These are phyloP conservation scores for Lethrus apterus DNA, from an alignment of 1,140 invertebrate species.

Conservation along the genomic window DNA sequence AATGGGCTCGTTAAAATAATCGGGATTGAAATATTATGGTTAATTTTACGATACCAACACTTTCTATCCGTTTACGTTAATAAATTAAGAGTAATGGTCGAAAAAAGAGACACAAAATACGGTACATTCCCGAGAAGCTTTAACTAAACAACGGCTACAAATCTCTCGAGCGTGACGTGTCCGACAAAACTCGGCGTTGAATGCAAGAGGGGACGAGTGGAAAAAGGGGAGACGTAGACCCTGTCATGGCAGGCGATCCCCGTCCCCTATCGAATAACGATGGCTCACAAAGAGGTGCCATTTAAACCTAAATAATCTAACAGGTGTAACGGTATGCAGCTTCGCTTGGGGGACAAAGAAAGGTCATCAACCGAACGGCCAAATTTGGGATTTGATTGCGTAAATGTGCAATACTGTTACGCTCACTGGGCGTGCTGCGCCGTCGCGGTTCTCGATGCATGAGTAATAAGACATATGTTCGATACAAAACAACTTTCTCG, in stretches of 20 bases:
- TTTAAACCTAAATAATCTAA: constrained; percentile 16
- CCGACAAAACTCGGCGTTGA: neutral
- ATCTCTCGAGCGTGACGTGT: constrained; percentile 10
- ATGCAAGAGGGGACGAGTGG: neutral
- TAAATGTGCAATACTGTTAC: constrained; percentile 11
- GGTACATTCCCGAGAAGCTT: neutral
- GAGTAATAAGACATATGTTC: neutral
- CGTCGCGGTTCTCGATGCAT: neutral
- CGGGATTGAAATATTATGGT: too few species aligned
- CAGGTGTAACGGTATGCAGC: constrained; percentile 16
- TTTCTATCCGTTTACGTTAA: neutral
- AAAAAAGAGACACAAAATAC: too few species aligned
- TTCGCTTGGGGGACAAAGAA: constrained; percentile 18
- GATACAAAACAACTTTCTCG: constrained; percentile 8
- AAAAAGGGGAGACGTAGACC: constrained; percentile 5
- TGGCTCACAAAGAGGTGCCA: constrained; percentile 9
- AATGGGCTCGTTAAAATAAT: too few species aligned
- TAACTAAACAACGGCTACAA: constrained; percentile 2
- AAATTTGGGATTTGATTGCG: constrained; percentile 9
- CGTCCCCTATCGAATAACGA: constrained; percentile 10
- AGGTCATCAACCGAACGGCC: constrained; percentile 15
- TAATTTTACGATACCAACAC: neutral
- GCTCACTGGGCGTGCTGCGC: too few species aligned
- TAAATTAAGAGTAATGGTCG: neutral
- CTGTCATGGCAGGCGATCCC: constrained; percentile 7